These are phyloP conservation scores for Anarhynchus alexandrinus DNA, from an alignment of 2,113 vertebrate species.

Conservation along the genomic window DNA sequence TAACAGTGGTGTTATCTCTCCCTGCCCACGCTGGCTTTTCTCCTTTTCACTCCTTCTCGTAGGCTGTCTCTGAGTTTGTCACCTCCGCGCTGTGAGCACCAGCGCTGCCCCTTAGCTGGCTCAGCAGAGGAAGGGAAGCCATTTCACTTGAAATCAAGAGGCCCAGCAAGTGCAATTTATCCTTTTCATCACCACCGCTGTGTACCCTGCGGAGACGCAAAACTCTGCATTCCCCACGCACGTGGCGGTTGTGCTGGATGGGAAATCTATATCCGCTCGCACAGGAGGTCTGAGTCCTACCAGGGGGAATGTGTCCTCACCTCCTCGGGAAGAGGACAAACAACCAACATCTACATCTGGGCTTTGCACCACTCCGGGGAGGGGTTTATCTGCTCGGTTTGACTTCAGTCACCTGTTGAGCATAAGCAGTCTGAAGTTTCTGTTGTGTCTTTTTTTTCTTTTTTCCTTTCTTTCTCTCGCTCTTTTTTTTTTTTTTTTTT, in stretches of 20 bases:
- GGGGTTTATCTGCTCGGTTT: neutral
- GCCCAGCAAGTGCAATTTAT: neutral
- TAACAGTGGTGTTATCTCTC: neutral
- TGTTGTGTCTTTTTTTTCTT: neutral
- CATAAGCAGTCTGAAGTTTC: neutral
- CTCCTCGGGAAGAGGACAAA: neutral
- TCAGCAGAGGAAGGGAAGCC: neutral
- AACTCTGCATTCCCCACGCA: neutral
- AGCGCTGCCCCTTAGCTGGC: neutral
- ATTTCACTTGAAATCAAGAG: neutral
- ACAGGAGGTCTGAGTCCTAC: no score
- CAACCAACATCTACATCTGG: neutral
- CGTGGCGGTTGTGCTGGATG: fast-evolving
- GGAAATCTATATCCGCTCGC: neutral
- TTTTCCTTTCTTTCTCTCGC: neutral
- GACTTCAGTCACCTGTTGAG: neutral
- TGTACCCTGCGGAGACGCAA: neutral
- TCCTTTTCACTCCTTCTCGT: neutral
- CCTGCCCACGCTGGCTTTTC: neutral
- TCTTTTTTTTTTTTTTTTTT: neutral
- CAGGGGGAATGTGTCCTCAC: fast-evolving
- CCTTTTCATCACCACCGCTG: fast-evolving
- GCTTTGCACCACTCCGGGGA: neutral
- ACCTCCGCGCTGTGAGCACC: neutral
- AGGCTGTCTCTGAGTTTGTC: neutral